Evolutionary conservation across 2,113 vertebrate species (phyloP).

Genomic region (Rhinopithecus roxellana): DNA sequence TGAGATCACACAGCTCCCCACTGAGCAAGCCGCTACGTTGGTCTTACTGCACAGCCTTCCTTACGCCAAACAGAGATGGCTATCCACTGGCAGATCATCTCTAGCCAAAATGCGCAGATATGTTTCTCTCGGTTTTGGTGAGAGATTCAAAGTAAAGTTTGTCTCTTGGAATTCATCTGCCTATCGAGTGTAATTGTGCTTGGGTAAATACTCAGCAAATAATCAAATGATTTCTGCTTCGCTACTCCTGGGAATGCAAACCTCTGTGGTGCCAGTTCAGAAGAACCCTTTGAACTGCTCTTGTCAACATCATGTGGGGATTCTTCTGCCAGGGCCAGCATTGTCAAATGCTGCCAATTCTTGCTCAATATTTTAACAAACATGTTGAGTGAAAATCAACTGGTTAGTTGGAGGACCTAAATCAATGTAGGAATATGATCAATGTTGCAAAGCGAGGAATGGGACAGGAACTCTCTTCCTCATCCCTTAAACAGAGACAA

Average conservation of each 20-base stretch:
- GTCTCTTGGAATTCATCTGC: constrained; percentile 13
- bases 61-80: background rate
- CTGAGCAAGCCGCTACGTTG: background rate
- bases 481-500: background rate
- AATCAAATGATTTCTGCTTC: constrained; percentile 22
- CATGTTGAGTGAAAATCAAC: background rate
- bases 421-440: background rate
- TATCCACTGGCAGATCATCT: background rate
- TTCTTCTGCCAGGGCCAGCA: background rate
- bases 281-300: background rate
- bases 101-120: background rate
- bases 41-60: background rate
- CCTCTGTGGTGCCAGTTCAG: background rate
- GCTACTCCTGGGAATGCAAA: background rate
- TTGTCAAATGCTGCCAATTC: background rate
- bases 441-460: background rate
- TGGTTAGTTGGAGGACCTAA: background rate
- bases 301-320: constrained; percentile 11
- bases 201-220: background rate
- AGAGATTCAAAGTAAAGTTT: constrained; percentile 19
- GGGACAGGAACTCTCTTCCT: background rate
- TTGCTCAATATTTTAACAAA: constrained; percentile 28
- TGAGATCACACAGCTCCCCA: background rate
- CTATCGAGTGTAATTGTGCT: background rate
- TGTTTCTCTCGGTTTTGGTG: background rate